phyloP scores from a whole-genome alignment of 2,113 vertebrate genomes.

The Petroica traversi region DNA sequence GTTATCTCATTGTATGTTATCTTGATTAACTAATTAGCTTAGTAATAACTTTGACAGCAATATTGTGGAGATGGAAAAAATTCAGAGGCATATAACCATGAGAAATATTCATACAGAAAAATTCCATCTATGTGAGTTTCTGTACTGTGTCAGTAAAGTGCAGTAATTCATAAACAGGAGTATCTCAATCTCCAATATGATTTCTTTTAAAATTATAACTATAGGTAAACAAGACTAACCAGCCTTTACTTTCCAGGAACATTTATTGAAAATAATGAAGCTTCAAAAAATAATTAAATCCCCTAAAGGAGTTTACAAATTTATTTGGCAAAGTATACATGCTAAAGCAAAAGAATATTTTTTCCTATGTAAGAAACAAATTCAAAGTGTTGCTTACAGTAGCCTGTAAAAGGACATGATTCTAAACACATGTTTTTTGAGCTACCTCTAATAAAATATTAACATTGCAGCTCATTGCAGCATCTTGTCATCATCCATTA shows the following conservation, averaged over 20 bases:
- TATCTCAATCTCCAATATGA: background rate
- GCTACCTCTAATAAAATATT: slow-evolving; percentile 6
- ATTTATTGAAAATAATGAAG: background rate
- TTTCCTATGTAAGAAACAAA: background rate
- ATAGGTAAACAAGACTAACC: background rate
- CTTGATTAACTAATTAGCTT: background rate
- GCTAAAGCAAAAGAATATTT: background rate
- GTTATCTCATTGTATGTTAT: background rate
- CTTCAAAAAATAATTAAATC: background rate
- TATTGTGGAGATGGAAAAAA: background rate
- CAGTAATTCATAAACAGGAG: background rate
- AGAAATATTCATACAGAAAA: background rate
- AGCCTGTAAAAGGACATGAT: background rate
- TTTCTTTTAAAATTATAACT: background rate
- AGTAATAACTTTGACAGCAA: slow-evolving; percentile 7
- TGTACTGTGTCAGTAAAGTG: background rate
- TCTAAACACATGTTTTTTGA: background rate
- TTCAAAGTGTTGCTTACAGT: background rate
- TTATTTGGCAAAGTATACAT: background rate
- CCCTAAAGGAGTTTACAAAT: background rate
- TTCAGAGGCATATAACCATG: background rate
- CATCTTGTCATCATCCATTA: slow-evolving; percentile 37
- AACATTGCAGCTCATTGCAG: background rate
- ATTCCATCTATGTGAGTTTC: background rate
- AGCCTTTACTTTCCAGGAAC: background rate